These are phyloP conservation scores for Sander vitreus DNA, from an alignment of 2,113 vertebrate genomes.

Conservation along the genomic window DNA sequence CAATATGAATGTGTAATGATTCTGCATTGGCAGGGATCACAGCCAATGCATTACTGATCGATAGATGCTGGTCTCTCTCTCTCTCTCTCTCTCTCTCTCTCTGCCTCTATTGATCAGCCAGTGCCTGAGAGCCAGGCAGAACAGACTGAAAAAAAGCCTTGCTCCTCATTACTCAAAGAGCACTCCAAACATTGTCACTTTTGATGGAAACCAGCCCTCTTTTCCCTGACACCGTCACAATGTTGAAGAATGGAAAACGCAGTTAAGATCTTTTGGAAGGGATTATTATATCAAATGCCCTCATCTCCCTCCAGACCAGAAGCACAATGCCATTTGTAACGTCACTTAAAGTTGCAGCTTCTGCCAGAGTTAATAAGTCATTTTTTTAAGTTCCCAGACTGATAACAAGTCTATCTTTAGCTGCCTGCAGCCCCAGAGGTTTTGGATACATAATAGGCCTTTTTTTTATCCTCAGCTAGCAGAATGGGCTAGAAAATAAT, in stretches of 20 bases:
- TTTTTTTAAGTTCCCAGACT: conserved; percentile 64
- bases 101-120: conserved; percentile 66
- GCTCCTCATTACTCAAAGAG: conserved; percentile 58
- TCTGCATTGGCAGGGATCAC: conserved; percentile 45
- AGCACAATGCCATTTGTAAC: conserved; percentile 48
- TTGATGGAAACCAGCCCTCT: conserved; percentile 58
- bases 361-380: conserved; percentile 55
- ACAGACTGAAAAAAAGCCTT: conserved; percentile 26
- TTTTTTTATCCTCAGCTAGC: conserved; percentile 35
- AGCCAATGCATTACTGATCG: conserved; percentile 63
- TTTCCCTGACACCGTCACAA: conserved; percentile 16
- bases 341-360: conserved; percentile 59
- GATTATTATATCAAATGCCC: conserved; percentile 59
- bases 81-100: conserved; percentile 23
- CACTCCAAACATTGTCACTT: conserved; percentile 32
- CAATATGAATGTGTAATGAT: conserved; percentile 69
- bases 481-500: not conserved
- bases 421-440: conserved; percentile 51
- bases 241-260: conserved; percentile 51
- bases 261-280: conserved; percentile 47
- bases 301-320: conserved; percentile 45
- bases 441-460: conserved; percentile 44
- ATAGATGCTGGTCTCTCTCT: conserved; percentile 59
- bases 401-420: conserved; percentile 68
- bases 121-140: conserved; percentile 48